Evolutionary conservation across 2,888 invertebrate genomes (phyloP), one percentile per base, ranked within the genome.

Genomic region (Chrysolina haemoptera): DNA sequence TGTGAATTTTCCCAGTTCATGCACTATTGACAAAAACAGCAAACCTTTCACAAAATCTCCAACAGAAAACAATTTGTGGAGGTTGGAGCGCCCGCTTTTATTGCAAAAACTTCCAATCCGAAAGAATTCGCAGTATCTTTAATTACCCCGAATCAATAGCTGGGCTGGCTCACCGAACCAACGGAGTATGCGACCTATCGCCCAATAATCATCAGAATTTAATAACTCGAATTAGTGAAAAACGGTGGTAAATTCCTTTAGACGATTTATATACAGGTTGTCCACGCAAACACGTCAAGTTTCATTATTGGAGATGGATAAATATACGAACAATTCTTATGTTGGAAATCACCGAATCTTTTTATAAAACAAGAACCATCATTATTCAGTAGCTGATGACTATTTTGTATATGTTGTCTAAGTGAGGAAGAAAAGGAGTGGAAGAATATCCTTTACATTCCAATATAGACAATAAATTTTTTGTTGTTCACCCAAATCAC

Each of bases 141-240:
- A 59, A 59, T 59, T 59, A 59, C 27, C 35, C 27, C 59, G n/a
- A 59, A 59, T 59, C 59, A n/a, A 59, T 59, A 27, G 59, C 35
- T 27, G n/a, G 5, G 14, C 35, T 4, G 10, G n/a, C 59, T 35
- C 59, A 27, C 59, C 8, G 35, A 59, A n/a, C 27, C 27, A 35
- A 16, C 35, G 9, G n/a, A 27, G 59, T 59, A 55, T 55, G 35
- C 27, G 35, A 74, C 71, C 68, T 74, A 74, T 71, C 63, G 48
- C 62, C 48, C 43, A 43, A 68, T 78, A 76, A 77, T 74, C 71
- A 79, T 78, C 78, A 79, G 76, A 79, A 76, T 78, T 80, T 79
- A 79, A 79, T 79, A 75, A 77, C 74, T 74, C 72, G 70, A 73
- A 76, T 78, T 71, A 55, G 70, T 69, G 53, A 46, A 71, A 66